Conservation (phyloP, 2,888 invertebrate species). For the Brachynemurus nebulosus region DNA sequence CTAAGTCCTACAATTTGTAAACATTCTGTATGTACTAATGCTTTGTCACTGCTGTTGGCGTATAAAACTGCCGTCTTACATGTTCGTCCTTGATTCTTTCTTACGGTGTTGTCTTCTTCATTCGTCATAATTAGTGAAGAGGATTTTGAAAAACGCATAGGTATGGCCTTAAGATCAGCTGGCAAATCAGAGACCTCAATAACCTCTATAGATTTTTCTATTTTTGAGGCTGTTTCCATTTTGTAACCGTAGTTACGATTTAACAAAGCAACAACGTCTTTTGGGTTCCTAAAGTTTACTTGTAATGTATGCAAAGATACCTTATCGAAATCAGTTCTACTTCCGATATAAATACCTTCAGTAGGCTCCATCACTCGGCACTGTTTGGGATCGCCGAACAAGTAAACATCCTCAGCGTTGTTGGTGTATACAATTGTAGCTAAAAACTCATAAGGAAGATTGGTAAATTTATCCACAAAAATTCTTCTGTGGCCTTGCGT, state of each 20-base stretch:
- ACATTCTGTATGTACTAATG: not conserved
- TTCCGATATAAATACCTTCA: slow-evolving; percentile 10
- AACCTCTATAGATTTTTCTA: not conserved
- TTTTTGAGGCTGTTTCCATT: not conserved
- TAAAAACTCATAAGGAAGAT: slow-evolving; percentile 11
- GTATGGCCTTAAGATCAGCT: not conserved
- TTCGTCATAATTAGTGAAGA: slow-evolving; percentile 5
- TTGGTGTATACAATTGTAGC: slow-evolving; percentile 6
- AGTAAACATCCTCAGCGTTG: slow-evolving; percentile 11
- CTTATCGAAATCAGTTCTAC: slow-evolving; percentile 2
- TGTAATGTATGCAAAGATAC: slow-evolving; percentile 4
- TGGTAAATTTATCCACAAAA: slow-evolving; percentile 13
- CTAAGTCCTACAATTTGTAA: not conserved
- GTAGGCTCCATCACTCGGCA: slow-evolving; percentile 10
- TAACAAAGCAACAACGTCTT: slow-evolving; percentile 8
- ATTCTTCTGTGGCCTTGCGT: slow-evolving; percentile 8
- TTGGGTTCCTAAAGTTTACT: slow-evolving; percentile 10
- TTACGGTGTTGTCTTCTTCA: slow-evolving; percentile 6
- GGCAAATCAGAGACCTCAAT: not conserved
- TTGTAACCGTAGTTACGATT: slow-evolving; percentile 5
- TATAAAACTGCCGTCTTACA: slow-evolving; percentile 2
- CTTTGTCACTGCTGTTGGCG: slow-evolving; percentile 4
- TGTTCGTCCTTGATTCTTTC: slow-evolving; percentile 9
- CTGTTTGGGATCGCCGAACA: slow-evolving; percentile 10
- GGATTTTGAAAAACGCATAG: slow-evolving; percentile 6